These are phyloP conservation scores for Diadema setosum DNA, from an alignment of 35 echinoderm and acorn worm species.

Conservation along the genomic window DNA sequence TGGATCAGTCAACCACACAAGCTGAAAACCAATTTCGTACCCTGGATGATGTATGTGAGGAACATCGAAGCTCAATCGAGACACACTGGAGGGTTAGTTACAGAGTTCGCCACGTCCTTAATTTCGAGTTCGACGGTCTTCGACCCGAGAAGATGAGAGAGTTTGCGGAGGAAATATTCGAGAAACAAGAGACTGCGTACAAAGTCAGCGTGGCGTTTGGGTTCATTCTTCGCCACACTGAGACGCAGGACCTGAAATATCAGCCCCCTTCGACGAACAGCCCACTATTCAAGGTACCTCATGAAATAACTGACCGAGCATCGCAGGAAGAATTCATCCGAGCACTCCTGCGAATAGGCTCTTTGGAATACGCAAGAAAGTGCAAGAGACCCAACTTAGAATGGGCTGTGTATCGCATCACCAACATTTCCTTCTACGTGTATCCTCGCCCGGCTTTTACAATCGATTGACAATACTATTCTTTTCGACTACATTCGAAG, in stretches of 20 bases:
- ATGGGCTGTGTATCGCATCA: not conserved
- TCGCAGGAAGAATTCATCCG: not conserved
- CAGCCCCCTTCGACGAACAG: not conserved
- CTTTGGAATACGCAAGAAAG: not conserved
- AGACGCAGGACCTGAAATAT: not conserved
- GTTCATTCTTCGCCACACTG: not conserved
- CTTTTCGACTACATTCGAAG: not conserved
- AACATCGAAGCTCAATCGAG: conserved; percentile 5
- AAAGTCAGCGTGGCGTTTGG: not conserved
- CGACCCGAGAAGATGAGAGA: not conserved
- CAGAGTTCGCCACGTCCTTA: conserved; percentile 7
- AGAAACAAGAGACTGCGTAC: not conserved
- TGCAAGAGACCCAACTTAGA: not conserved
- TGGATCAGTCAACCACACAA: not conserved
- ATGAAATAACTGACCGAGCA: not conserved
- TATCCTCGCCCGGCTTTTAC: not conserved
- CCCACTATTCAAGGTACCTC: not conserved
- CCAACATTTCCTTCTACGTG: not conserved
- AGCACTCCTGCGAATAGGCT: not conserved
- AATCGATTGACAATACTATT: not conserved
- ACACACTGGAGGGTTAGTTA: not conserved
- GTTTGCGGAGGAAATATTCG: not conserved
- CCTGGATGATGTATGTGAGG: conserved; percentile 9
- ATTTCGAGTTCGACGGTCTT: not conserved
- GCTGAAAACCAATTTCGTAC: conserved; percentile 19